Evolutionary conservation across 1,140 invertebrate genomes (phyloP).

Genomic region (Lepidurus packardi): DNA sequence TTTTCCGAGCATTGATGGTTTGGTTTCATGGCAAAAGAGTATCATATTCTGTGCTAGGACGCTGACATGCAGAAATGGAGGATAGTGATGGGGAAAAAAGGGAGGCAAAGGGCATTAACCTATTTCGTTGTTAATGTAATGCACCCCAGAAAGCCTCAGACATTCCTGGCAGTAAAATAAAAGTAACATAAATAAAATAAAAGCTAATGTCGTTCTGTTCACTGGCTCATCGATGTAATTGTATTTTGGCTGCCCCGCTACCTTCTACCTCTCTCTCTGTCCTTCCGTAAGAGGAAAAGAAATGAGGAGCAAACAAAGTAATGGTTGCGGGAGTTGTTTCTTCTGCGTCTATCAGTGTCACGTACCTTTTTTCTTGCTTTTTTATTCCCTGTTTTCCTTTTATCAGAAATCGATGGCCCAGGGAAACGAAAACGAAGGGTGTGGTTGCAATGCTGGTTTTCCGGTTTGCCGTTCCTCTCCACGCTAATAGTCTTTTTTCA

Average conservation of each 20-base stretch:
- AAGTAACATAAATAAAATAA: not conserved
- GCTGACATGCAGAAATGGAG: not conserved
- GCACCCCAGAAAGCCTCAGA: not conserved
- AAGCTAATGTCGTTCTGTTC: not conserved
- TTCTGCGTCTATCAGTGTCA: constrained; percentile 14
- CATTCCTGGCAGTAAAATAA: not conserved
- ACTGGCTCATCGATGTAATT: constrained; percentile 19
- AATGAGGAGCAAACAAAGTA: constrained; percentile 18
- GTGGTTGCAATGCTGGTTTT: constrained; percentile 2
- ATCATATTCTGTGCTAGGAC: not conserved
- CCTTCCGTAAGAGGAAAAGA: not conserved
- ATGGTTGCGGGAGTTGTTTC: constrained; percentile 18
- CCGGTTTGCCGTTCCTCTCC: constrained; percentile 10
- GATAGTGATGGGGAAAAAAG: not conserved
- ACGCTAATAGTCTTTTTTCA: not conserved
- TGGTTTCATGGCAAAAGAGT: not conserved
- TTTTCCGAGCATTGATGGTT: not conserved
- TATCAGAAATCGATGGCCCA: constrained; percentile 21
- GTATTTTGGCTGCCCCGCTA: not conserved
- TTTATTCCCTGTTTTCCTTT: not conserved
- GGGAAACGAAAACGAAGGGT: constrained; percentile 18
- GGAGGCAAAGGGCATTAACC: not conserved
- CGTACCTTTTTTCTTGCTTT: not conserved
- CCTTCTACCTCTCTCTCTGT: not conserved
- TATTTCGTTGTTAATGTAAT: constrained; percentile 2